Evolutionary conservation across 2,888 invertebrate species (phyloP), one percentile per base, ranked within the genome.

Genomic region (Spilarctia lutea): DNA sequence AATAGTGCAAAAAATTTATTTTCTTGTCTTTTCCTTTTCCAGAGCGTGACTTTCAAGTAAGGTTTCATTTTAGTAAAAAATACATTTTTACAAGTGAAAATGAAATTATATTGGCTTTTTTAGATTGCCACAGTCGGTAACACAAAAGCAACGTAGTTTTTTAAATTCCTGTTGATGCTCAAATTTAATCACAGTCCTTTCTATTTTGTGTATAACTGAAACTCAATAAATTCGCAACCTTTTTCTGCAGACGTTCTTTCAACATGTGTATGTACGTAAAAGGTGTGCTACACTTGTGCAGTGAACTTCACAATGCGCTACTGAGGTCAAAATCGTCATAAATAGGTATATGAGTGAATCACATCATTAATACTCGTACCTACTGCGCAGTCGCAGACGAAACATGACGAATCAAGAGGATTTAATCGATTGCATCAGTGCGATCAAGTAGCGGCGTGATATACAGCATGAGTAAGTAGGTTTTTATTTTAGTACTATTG

Each of bases 341-440:
- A 18, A 75, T 56, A 42, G 42, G 60, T n/a, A 16, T 24, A 20
- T 52, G 65, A 48, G 71, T 84, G 83, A 83, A 68, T 84, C 84
- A 84, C 79, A 78, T 72, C 73, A 77, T 71, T 79, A 76, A 65
- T 71, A n/a, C n/a, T n/a, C n/a, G n/a, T n/a, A 73, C 30, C 68
- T 71, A 72, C 27, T 65, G 77, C 75, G 74, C 74, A 75, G 71
- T 79, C 69, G 66, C 52, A 66, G 65, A 69, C 69, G 63, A 48
- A 65, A 48, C 70, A 71, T 83, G 80, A 80, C 79, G 73, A 78
- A 79, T 75, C 45, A 73, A 77, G 71, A 35, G 10, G 65, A 79
- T 79, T 83, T 79, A 74, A 82, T 81, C 79, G 82, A 82, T 84
- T 84, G 78, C 84, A 82, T 84, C 84, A 84, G 65, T 72, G 68